phyloP scores from a whole-genome alignment of 2,797 vertebrate species.

The Rhabdomys pumilio region DNA sequence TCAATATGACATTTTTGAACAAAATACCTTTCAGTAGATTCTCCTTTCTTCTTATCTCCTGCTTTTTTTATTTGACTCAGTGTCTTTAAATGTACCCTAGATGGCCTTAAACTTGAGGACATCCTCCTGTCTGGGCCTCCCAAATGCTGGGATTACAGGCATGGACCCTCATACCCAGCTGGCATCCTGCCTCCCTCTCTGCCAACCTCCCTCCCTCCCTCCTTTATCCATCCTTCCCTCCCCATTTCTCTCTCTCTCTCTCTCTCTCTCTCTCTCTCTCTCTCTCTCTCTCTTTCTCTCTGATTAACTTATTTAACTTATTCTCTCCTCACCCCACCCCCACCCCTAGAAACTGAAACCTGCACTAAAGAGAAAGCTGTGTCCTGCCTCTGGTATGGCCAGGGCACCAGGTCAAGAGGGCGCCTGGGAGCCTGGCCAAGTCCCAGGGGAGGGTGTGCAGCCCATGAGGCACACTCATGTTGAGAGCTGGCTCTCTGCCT shows the following conservation, averaged over 20 bases:
- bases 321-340: background rate
- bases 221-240: too few relatives aligned
- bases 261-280: background rate
- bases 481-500: background rate
- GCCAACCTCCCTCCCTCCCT: background rate
- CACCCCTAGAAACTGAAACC: background rate
- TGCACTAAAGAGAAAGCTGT: background rate
- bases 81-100: background rate
- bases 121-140: background rate
- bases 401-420: background rate
- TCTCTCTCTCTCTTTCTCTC: too few relatives aligned
- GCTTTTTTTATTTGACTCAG: background rate
- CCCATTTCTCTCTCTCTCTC: background rate
- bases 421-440: background rate
- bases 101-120: background rate
- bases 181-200: background rate
- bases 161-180: too few relatives aligned
- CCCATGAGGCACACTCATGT: too few relatives aligned
- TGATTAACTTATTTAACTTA: background rate
- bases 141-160: background rate
- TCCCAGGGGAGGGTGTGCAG: background rate
- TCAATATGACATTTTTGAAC: background rate
- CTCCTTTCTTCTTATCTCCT: background rate
- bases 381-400: background rate
- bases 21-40: background rate